Evolutionary conservation across 2,113 vertebrate species (phyloP), one percentile per base, ranked within the genome.

Genomic region (Pollimyrus isidori): DNA sequence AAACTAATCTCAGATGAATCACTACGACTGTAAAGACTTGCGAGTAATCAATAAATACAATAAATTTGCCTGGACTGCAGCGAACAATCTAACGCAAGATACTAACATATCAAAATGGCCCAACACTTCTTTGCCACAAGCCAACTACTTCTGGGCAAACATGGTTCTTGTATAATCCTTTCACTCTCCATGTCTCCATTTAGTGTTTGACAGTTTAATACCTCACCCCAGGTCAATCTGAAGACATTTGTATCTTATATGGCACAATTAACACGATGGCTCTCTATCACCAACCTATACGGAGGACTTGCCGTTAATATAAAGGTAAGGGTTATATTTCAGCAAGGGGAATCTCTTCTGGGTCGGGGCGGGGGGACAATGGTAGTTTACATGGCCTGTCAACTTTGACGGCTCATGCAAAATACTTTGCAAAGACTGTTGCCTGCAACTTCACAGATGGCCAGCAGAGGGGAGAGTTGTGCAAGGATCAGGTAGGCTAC

Each of bases 41-140:
- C n/a, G 21, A 49, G 30, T 82, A 80, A 89, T 84, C 88, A 89
- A 50, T 83, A 83, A 76, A 89, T 84, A 39, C 30, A 89, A 50
- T 15, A 85, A 49, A 39, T 89, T 84, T 53, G 42, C 46, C 7
- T 21, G 11, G 62, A 83, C 45, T 56, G 46, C 26, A 86, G 85
- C 48, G 5, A 86, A 30, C 26, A 86, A 86, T 30, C 48, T 50
- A 86, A 86, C 15, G 0, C 45, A 84, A 86, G 48, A 52, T 46
- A 53, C 52, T 53, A 86, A 53, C 49, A 56, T 42, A 89, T 83
- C 35, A 52, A 89, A 88, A 39, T 62, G 52, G 52, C 50, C 86
- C n/a, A 52, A 87, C 26, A 58, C 7, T 1, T 87, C 80, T 46
- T 83, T 83, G 80, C 19, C 82, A 84, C 82, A 48, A 84, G 39